phyloP scores from a whole-genome alignment of 1,140 invertebrate genomes.

The Drosophila simulans region DNA sequence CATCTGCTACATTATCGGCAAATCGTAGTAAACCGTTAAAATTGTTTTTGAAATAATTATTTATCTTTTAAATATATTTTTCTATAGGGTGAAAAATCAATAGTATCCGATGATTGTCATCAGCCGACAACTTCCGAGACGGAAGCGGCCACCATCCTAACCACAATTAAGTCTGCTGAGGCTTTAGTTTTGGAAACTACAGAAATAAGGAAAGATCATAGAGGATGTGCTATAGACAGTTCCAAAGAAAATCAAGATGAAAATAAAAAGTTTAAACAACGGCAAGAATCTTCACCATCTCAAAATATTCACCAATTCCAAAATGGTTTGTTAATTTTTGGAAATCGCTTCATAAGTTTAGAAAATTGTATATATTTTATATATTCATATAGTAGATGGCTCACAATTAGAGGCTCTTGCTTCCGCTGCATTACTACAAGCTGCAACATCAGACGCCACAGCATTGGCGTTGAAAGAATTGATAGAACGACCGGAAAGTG shows the following conservation, averaged over 20 bases:
- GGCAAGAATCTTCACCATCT: not conserved
- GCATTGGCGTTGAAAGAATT: conserved; percentile 26
- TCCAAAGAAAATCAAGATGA: not conserved
- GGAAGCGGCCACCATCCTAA: conserved; percentile 76
- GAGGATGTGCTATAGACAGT: conserved; percentile 27
- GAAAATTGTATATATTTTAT: not conserved
- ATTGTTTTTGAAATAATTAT: no score
- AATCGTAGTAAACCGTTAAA: no score
- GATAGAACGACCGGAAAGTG: conserved; percentile 7
- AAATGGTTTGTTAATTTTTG: conserved; percentile 38
- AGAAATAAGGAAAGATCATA: conserved; percentile 24
- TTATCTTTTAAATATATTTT: not conserved
- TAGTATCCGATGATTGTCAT: conserved; percentile 1
- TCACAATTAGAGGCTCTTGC: conserved; percentile 77
- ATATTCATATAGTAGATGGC: conserved; percentile 49
- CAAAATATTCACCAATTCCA: conserved; percentile 23
- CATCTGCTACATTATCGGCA: no score
- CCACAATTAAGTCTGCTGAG: conserved; percentile 74
- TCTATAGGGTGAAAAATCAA: conserved; percentile 9
- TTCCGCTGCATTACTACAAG: conserved; percentile 75
- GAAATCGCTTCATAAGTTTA: not conserved
- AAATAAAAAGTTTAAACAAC: conserved; percentile 10
- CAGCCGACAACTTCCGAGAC: conserved; percentile 65
- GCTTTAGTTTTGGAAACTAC: conserved; percentile 11
- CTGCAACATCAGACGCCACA: conserved; percentile 38